These are phyloP conservation scores for Aphrophora alni DNA, from an alignment of 2,888 invertebrate species.

Conservation along the genomic window DNA sequence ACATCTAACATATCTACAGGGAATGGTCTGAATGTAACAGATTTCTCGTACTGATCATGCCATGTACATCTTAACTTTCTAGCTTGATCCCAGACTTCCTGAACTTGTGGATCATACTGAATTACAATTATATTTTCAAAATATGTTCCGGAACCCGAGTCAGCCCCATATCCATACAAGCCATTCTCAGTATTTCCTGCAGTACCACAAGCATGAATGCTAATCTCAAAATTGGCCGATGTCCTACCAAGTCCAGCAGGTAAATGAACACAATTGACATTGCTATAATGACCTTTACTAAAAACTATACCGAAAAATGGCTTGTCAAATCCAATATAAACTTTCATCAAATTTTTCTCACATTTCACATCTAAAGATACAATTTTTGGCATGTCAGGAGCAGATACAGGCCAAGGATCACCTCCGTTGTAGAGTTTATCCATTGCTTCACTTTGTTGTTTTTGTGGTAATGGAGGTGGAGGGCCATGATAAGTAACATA, in stretches of 20 bases:
- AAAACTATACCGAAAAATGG: constrained; percentile 97
- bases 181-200: constrained; percentile 83
- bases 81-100: constrained; percentile 94
- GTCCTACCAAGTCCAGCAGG: constrained; percentile 91
- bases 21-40: constrained; percentile 93
- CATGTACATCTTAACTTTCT: constrained; percentile 91
- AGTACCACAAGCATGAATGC: constrained; percentile 92
- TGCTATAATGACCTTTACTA: constrained; percentile 85
- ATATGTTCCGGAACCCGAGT: constrained; percentile 90
- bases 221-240: constrained; percentile 92
- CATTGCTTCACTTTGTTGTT: constrained; percentile 52
- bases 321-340: constrained; percentile 92
- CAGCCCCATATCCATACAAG: constrained; percentile 83
- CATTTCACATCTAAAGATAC: constrained; percentile 94
- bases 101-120: constrained; percentile 93
- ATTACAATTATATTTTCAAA: constrained; percentile 95
- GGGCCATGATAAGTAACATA: constrained; percentile 67
- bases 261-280: constrained; percentile 88
- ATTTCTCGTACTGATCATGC: constrained; percentile 96
- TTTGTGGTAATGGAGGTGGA: constrained; percentile 59
- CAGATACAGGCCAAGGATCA: constrained; percentile 88
- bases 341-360: constrained; percentile 94
- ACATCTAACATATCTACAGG: constrained; percentile 96
- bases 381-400: constrained; percentile 91
- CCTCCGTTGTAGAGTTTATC: constrained; percentile 57